Conservation (phyloP, 2,113 vertebrate genomes). For the Polypterus senegalus region DNA sequence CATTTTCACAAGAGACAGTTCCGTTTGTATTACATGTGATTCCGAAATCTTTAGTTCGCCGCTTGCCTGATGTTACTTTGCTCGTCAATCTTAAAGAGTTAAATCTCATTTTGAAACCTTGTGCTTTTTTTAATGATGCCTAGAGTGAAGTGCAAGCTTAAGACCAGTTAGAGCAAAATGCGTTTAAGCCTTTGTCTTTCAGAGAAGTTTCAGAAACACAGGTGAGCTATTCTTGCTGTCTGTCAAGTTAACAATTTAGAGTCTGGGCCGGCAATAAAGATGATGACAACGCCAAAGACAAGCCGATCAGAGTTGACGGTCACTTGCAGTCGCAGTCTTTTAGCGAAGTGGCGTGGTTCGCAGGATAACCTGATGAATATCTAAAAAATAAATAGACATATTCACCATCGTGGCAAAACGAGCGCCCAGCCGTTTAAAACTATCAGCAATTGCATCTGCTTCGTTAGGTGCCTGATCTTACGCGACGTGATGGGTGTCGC, state of each 20-base stretch:
- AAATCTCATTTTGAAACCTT: too few relatives aligned
- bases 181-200: conserved; percentile 4
- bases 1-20: conserved; percentile 28
- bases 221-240: background rate
- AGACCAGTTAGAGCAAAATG: conserved; percentile 9
- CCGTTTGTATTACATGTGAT: conserved; percentile 24
- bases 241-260: conserved; percentile 8
- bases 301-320: conserved; percentile 1
- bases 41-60: background rate
- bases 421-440: too few relatives aligned
- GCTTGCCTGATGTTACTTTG: too few relatives aligned
- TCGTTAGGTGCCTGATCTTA: conserved; percentile 23
- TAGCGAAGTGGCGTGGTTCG: conserved; percentile 13
- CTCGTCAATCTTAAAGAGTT: too few relatives aligned
- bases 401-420: too few relatives aligned
- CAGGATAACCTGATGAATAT: conserved; percentile 35
- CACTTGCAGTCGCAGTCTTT: conserved; percentile 11
- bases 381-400: conserved; percentile 21
- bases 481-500: conserved; percentile 23
- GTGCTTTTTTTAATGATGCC: background rate
- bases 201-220: conserved; percentile 10
- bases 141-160: conserved; percentile 15
- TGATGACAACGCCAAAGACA: conserved; percentile 14
- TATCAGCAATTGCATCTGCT: conserved; percentile 19
- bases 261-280: background rate